A percentile compares a stretch with the other conserved stretches of the same genome.
phyloP scores from a whole-genome alignment of 2,888 invertebrate species.

The Drosophila sordidula region DNA sequence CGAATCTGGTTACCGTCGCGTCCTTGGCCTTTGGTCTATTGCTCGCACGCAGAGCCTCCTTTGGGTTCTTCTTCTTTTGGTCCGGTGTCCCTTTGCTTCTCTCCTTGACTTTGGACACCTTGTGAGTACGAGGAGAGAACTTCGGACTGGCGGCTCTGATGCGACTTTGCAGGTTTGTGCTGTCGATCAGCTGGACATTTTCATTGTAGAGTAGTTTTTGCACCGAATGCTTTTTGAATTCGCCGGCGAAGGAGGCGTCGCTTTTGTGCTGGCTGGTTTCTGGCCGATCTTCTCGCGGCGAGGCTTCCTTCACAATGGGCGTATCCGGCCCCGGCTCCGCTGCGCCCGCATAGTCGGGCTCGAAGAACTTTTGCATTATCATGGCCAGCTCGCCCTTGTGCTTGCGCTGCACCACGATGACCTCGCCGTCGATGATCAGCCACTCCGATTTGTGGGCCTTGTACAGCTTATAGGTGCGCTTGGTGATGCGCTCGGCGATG shows the following conservation, averaged over 20 bases:
- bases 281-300: background rate
- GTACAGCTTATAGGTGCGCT: background rate
- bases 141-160: background rate
- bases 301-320: background rate
- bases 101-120: constrained; percentile 5
- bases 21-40: constrained; percentile 27
- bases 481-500: background rate
- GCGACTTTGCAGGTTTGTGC: background rate
- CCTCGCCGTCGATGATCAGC: background rate
- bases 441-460: background rate
- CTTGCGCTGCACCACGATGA: constrained; percentile 6
- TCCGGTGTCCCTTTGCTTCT: too few relatives aligned
- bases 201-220: constrained; percentile 2
- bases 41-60: background rate
- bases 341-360: background rate
- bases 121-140: background rate
- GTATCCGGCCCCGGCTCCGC: rapidly evolving
- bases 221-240: background rate
- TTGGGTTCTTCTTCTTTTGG: background rate
- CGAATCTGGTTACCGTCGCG: background rate
- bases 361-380: background rate
- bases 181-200: constrained; percentile 8
- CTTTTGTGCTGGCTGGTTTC: too few relatives aligned
- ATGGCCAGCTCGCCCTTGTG: constrained; percentile 7
- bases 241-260: too few relatives aligned